A percentile compares a stretch with the other conserved stretches of the same genome.
phyloP scores from a whole-genome alignment of 2,888 invertebrate species.

The Drosophila tanythrix region DNA sequence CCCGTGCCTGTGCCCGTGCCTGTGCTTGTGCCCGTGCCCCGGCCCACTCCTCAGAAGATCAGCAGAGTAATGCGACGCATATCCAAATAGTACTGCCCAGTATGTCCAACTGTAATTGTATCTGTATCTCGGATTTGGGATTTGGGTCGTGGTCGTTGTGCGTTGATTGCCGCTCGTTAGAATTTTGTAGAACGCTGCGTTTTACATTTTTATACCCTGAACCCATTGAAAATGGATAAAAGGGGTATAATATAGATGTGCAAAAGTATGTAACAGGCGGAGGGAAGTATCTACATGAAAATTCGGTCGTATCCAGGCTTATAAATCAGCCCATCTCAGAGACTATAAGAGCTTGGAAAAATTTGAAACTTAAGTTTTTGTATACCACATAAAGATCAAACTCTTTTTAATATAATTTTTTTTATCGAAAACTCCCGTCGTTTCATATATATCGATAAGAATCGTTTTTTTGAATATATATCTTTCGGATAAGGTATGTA shows the following conservation, averaged over 20 bases:
- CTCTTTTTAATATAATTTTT: background rate
- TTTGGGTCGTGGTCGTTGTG: constrained; percentile 80
- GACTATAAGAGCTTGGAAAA: background rate
- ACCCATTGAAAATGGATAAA: background rate
- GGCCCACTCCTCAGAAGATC: constrained; percentile 20
- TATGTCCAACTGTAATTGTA: constrained; percentile 20
- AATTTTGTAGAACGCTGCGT: constrained; percentile 24
- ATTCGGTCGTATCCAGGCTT: background rate
- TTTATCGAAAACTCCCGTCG: background rate
- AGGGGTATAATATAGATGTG: background rate
- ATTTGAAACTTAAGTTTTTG: background rate
- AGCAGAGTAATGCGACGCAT: constrained; percentile 37
- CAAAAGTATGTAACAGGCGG: background rate
- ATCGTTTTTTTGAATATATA: too few relatives aligned
- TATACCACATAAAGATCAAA: background rate
- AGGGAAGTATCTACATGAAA: background rate
- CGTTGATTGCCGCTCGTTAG: constrained; percentile 56
- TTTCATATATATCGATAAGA: background rate
- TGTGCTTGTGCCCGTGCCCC: background rate
- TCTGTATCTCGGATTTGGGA: constrained; percentile 34
- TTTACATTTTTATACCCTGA: constrained; percentile 4
- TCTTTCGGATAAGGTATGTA: background rate
- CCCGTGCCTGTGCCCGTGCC: background rate
- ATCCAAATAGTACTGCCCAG: constrained; percentile 11
- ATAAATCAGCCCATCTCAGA: background rate